Evolutionary conservation across 1,140 invertebrate genomes (phyloP).

Genomic region (Ostrea edulis): DNA sequence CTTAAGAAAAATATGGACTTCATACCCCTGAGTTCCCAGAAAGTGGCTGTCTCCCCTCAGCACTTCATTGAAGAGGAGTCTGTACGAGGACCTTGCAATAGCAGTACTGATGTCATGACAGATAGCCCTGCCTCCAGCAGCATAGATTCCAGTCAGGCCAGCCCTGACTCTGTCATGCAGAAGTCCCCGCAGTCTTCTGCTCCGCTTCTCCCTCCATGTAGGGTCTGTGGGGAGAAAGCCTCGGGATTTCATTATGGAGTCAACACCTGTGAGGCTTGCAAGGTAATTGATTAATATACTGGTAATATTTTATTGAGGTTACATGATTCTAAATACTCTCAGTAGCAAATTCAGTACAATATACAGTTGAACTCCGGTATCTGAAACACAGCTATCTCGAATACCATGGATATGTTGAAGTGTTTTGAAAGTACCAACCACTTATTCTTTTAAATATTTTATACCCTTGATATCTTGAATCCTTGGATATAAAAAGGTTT

Average conservation of each 20-base stretch:
- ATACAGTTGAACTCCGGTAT: too few species aligned
- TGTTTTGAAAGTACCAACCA: too few species aligned
- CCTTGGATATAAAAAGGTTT: too few species aligned
- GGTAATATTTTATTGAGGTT: too few species aligned
- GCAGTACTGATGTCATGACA: slow-evolving; percentile 4
- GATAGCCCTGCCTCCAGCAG: not conserved
- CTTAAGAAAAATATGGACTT: slow-evolving; percentile 9
- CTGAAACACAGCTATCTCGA: too few species aligned
- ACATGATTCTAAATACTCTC: too few species aligned
- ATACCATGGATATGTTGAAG: too few species aligned
- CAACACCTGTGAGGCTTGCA: slow-evolving; percentile 81
- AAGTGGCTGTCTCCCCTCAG: not conserved
- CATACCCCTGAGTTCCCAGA: not conserved
- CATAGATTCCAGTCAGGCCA: not conserved
- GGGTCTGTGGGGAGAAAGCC: slow-evolving; percentile 80
- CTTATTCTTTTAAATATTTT: too few species aligned
- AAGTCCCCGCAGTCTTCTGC: not conserved
- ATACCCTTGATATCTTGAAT: too few species aligned
- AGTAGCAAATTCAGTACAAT: too few species aligned
- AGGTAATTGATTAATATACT: slow-evolving; percentile 66
- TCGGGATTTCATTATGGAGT: slow-evolving; percentile 82
- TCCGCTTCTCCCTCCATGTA: slow-evolving; percentile 74
- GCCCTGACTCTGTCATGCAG: not conserved
- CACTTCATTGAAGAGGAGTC: not conserved
- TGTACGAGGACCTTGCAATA: not conserved